A percentile compares a stretch with the other conserved stretches of the same genome.
Evolutionary conservation across 2,797 vertebrate genomes (phyloP).

Genomic region (Gambelia wislizenii): DNA sequence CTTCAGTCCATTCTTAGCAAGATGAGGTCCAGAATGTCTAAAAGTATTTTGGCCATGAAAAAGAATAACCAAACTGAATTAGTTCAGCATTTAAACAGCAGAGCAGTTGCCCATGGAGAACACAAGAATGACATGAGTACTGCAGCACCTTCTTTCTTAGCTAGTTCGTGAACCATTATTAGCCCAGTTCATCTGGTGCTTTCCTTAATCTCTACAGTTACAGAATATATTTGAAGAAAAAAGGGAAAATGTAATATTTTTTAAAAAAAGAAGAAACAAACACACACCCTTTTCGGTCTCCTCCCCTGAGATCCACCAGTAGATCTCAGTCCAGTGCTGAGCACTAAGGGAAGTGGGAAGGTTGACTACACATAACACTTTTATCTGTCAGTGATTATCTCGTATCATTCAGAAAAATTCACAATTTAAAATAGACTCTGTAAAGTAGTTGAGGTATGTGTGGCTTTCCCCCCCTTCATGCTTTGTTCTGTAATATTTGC

Average conservation of each 20-base stretch:
- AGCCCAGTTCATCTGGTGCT: not conserved
- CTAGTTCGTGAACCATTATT: not conserved
- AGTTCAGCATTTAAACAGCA: too few relatives aligned
- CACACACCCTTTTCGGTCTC: not conserved
- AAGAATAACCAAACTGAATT: not conserved
- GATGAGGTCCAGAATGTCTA: not conserved
- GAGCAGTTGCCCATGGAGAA: not conserved
- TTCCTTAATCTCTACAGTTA: not conserved
- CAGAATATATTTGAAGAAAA: not conserved
- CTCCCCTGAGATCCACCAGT: not conserved
- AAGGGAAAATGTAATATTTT: not conserved
- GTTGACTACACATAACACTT: not conserved
- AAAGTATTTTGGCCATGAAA: not conserved
- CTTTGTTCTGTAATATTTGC: not conserved
- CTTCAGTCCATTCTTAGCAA: not conserved
- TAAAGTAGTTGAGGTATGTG: not conserved
- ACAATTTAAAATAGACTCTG: not conserved
- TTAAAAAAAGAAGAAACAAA: not conserved
- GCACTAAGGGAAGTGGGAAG: too few relatives aligned
- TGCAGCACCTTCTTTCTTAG: not conserved
- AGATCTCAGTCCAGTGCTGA: not conserved
- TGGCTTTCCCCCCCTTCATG: not conserved
- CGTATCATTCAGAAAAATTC: not conserved
- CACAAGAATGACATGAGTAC: not conserved
- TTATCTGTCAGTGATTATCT: not conserved